A percentile compares a stretch with the other conserved stretches of the same genome.
phyloP scores from a whole-genome alignment of 2,888 invertebrate species.

The Globia sparganii region DNA sequence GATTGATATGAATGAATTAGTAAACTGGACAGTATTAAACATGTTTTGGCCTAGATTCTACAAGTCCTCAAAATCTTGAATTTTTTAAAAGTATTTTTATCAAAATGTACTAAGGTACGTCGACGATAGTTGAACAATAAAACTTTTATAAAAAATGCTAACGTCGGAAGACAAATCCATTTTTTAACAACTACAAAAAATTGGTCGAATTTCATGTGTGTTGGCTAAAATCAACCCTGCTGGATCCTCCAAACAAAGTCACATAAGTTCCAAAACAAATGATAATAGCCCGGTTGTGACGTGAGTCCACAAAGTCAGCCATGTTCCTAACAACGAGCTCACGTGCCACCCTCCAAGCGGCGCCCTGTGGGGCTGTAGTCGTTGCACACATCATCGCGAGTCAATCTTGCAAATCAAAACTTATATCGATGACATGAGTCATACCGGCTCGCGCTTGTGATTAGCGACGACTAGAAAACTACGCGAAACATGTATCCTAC shows the following conservation, averaged over 20 bases:
- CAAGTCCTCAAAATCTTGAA: background rate
- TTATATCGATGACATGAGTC: background rate
- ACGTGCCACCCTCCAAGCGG: background rate
- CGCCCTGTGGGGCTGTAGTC: background rate
- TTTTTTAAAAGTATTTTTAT: constrained; percentile 34
- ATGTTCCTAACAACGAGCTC: background rate
- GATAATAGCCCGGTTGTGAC: background rate
- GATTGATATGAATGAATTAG: constrained; percentile 58
- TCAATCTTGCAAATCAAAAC: constrained; percentile 4
- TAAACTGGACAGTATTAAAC: constrained; percentile 51
- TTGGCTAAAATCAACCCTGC: constrained; percentile 40
- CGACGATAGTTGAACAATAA: constrained; percentile 18
- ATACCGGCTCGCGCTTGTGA: background rate
- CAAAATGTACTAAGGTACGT: constrained; percentile 27
- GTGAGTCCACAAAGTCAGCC: background rate
- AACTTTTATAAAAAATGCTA: constrained; percentile 45
- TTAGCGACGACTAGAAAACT: background rate
- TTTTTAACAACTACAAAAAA: constrained; percentile 70
- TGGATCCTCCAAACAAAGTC: constrained; percentile 7
- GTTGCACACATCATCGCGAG: background rate
- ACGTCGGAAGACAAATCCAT: constrained; percentile 73
- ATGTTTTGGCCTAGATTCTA: constrained; percentile 3
- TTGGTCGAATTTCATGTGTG: constrained; percentile 69
- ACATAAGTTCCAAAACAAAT: constrained; percentile 1
- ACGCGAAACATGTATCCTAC: background rate